These are phyloP conservation scores for Varecia variegata DNA, from an alignment of 2,797 vertebrate species.

Conservation along the genomic window DNA sequence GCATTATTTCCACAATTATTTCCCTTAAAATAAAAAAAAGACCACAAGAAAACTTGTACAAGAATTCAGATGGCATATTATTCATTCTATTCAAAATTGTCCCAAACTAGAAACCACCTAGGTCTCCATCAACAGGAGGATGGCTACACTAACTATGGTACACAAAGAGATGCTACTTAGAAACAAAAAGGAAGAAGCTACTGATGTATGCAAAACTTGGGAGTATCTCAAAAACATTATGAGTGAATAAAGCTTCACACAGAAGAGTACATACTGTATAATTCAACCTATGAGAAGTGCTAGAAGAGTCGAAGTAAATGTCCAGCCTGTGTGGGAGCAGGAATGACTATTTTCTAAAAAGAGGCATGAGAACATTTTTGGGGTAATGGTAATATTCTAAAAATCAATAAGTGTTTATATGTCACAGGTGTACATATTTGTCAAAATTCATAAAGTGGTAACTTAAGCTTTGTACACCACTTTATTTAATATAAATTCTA, in stretches of 20 bases:
- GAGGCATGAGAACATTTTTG: background rate
- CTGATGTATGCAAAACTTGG: too few species aligned
- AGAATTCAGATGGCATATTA: background rate
- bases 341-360: background rate
- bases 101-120: background rate
- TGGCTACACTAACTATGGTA: background rate
- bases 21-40: background rate
- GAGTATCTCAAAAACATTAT: too few species aligned
- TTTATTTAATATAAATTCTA: background rate
- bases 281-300: background rate
- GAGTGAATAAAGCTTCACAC: background rate
- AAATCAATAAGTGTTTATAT: background rate
- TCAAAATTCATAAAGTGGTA: background rate
- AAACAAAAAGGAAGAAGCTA: background rate
- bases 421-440: background rate
- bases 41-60: background rate
- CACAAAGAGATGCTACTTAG: background rate
- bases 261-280: too few species aligned
- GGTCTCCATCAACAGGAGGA: background rate
- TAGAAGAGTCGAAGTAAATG: too few species aligned
- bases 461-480: background rate
- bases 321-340: background rate
- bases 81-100: background rate
- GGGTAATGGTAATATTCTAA: background rate
- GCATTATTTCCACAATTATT: background rate